Evolutionary conservation across 2,888 invertebrate species (phyloP).

Genomic region (Luffia ferchaultella): DNA sequence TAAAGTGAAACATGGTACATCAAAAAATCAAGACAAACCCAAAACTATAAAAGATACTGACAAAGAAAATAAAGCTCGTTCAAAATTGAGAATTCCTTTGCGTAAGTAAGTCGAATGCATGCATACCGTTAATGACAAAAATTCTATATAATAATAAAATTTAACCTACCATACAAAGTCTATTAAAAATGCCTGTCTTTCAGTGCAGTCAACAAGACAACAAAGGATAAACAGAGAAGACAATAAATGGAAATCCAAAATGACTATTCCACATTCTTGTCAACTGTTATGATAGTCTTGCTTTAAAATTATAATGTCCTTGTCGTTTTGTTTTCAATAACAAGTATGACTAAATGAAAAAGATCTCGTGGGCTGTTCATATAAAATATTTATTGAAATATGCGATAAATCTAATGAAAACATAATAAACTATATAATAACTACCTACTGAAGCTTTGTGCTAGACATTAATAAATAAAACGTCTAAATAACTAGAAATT

Average conservation of each 20-base stretch:
- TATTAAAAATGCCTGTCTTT: conserved; percentile 49
- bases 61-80: conserved; percentile 31
- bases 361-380: not conserved
- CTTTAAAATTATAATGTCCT: not conserved
- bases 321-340: not conserved
- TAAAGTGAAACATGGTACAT: conserved; percentile 36
- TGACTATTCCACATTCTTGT: conserved; percentile 45
- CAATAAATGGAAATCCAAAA: conserved; percentile 40
- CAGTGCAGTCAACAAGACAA: conserved; percentile 45
- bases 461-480: not conserved
- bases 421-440: no score
- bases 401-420: not conserved
- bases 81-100: conserved; percentile 34
- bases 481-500: not conserved
- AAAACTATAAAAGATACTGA: conserved; percentile 29
- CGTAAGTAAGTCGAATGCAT: conserved; percentile 58
- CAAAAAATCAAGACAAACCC: conserved; percentile 17
- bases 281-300: conserved; percentile 35
- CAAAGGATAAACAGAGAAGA: conserved; percentile 31
- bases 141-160: conserved; percentile 14
- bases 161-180: conserved; percentile 24
- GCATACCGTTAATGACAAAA: conserved; percentile 17
- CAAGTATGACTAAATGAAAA: not conserved
- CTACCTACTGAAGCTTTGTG: not conserved
- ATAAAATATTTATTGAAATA: not conserved